Conservation (phyloP, 2,113 vertebrate species). For the Ifrita kowaldi region DNA sequence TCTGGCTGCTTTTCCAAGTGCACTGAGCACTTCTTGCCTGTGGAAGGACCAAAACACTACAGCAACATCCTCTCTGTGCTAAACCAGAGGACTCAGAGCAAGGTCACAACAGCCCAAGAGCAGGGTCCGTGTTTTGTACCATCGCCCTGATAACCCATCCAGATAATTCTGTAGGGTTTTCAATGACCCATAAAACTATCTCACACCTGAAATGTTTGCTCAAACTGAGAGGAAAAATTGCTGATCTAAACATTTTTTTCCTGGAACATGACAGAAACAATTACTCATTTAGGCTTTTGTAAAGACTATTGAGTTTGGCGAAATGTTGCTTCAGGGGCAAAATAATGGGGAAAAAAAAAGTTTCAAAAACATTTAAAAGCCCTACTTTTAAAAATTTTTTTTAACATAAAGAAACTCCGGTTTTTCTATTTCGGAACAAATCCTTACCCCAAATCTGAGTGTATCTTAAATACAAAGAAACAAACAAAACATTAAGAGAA, state of each 20-base stretch:
- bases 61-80: background rate
- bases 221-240: background rate
- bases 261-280: constrained; percentile 3
- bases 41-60: background rate
- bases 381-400: background rate
- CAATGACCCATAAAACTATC: background rate
- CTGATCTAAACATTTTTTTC: constrained; percentile 12
- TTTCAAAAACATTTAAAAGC: background rate
- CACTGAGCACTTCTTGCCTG: background rate
- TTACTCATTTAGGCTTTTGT: background rate
- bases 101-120: background rate
- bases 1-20: background rate
- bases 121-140: background rate
- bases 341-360: background rate
- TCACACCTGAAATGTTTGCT: background rate
- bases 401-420: background rate
- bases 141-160: background rate
- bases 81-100: background rate
- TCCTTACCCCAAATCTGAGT: background rate
- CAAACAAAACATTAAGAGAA: background rate
- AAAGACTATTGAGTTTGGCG: background rate
- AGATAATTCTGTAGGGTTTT: background rate
- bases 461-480: background rate
- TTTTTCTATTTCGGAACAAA: background rate
- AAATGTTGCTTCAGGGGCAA: background rate